phyloP scores from a whole-genome alignment of 2,797 vertebrate genomes.

The Cirrhinus molitorella region DNA sequence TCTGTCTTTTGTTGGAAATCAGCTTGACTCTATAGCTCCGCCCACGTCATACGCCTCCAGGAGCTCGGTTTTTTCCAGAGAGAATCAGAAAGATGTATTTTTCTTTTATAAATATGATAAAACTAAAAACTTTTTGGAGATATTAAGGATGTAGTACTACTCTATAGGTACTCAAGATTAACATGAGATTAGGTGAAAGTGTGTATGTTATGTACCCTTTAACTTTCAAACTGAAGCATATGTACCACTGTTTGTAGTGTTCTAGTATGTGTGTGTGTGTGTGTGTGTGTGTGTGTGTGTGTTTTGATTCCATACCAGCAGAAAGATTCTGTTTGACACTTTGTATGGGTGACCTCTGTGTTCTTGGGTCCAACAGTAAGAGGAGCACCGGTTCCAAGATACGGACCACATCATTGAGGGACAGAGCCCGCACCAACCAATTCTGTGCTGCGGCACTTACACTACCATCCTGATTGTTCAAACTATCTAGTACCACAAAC shows the following conservation, averaged over 20 bases:
- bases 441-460: conserved; percentile 91
- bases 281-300: too few species aligned
- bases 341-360: conserved; percentile 89
- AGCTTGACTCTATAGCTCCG: too few species aligned
- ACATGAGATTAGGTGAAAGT: too few species aligned
- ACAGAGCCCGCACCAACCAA: conserved; percentile 93
- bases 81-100: too few species aligned
- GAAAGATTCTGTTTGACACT: conserved; percentile 84
- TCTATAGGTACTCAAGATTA: too few species aligned
- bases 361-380: conserved; percentile 91
- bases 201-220: too few species aligned
- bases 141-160: too few species aligned
- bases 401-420: conserved; percentile 89
- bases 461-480: conserved; percentile 89
- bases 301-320: conserved; percentile 77
- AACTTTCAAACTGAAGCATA: not conserved
- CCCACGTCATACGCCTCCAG: too few species aligned
- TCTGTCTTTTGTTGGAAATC: too few species aligned
- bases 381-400: conserved; percentile 94
- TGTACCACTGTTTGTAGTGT: not conserved
- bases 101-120: too few species aligned
- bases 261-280: conserved; percentile 2
- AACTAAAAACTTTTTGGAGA: too few species aligned
- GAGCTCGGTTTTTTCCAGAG: too few species aligned
- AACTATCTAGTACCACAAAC: conserved; percentile 94